A percentile compares a stretch with the other conserved stretches of the same genome.
Evolutionary conservation across 2,888 invertebrate genomes (phyloP).

Genomic region (Chloroclysta siterata): DNA sequence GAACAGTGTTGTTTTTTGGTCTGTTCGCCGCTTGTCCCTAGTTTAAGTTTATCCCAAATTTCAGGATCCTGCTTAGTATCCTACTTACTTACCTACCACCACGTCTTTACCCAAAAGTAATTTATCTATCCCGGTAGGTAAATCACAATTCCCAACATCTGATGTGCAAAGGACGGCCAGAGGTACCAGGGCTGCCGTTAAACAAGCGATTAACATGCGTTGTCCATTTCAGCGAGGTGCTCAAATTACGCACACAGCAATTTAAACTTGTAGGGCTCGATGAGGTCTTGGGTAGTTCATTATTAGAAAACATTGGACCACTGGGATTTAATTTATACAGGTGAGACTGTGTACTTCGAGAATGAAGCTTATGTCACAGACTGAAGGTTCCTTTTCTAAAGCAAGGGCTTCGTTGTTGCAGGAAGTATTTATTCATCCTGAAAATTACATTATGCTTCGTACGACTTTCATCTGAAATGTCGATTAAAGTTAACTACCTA

Average conservation of each 20-base stretch:
- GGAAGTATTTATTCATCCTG: conserved; percentile 20
- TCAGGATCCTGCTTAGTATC: not conserved
- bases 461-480: conserved; percentile 10
- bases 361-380: conserved; percentile 9
- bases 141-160: conserved; percentile 33
- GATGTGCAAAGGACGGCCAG: conserved; percentile 17
- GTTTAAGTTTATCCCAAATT: not conserved
- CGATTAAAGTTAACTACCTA: conserved; percentile 8
- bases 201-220: conserved; percentile 64
- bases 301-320: conserved; percentile 53
- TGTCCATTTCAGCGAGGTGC: conserved; percentile 60
- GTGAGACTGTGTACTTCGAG: not conserved
- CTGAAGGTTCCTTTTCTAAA: conserved; percentile 10
- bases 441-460: conserved; percentile 20
- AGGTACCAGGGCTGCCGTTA: conserved; percentile 49
- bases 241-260: conserved; percentile 56
- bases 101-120: conserved; percentile 10
- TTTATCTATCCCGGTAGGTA: conserved; percentile 25
- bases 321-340: conserved; percentile 39
- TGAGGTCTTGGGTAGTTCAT: conserved; percentile 52
- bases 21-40: no score
- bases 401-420: not conserved
- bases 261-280: conserved; percentile 56
- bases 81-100: not conserved
- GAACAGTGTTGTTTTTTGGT: no score